phyloP scores from a whole-genome alignment of 2,797 vertebrate genomes.

The Bucorvus abyssinicus region DNA sequence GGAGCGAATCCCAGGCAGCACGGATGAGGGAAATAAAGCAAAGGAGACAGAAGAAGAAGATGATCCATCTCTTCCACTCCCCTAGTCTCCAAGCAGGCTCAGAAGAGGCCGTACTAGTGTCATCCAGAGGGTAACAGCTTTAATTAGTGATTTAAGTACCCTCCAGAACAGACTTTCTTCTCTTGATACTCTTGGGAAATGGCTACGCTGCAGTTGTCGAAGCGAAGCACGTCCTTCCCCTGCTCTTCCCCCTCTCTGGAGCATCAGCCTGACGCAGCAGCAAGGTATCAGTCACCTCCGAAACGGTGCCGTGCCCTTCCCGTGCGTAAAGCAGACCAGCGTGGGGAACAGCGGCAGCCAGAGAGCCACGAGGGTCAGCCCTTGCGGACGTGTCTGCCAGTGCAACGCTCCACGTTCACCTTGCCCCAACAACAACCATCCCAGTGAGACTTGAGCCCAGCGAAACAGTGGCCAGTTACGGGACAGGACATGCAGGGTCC shows the following conservation, averaged over 20 bases:
- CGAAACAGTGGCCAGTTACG: accelerated
- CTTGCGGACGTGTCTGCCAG: accelerated
- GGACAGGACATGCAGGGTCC: not conserved
- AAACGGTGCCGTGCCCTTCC: not conserved
- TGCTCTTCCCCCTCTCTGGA: not conserved
- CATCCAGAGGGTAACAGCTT: not conserved
- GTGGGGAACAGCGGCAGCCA: not conserved
- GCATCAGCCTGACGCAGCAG: not conserved
- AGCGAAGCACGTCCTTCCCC: not conserved
- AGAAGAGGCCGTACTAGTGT: not conserved
- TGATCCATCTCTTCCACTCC: not conserved
- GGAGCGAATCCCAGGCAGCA: not conserved
- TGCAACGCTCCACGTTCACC: accelerated
- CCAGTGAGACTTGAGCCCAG: not conserved
- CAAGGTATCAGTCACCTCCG: not conserved
- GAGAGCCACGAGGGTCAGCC: accelerated
- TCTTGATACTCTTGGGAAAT: not conserved
- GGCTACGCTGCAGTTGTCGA: not conserved
- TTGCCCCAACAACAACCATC: accelerated
- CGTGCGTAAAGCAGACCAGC: not conserved
- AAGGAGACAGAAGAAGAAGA: not conserved
- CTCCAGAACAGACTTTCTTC: not conserved
- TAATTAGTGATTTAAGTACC: not conserved
- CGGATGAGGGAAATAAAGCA: not conserved
- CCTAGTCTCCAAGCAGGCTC: not conserved